Conservation (phyloP, 2,888 invertebrate genomes). For the Trisateles emortualis region DNA sequence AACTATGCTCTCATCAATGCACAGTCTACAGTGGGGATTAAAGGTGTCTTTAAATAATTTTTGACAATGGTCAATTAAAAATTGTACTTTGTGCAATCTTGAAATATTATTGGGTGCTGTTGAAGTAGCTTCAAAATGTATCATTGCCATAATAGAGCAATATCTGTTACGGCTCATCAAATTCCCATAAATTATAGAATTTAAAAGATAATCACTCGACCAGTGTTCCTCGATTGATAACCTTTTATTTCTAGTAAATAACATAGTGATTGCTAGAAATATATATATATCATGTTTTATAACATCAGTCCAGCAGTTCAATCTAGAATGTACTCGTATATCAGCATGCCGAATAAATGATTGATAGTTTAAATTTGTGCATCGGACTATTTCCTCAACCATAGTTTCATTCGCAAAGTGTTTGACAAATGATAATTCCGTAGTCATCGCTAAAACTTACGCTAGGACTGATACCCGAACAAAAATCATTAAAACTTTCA, state of each 20-base stretch:
- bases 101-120: conserved; percentile 1
- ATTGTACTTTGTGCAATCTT: conserved; percentile 25
- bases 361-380: conserved; percentile 14
- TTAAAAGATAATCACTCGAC: conserved; percentile 13
- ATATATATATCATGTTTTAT: conserved; percentile 25
- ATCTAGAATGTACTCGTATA: conserved; percentile 13
- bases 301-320: conserved; percentile 9
- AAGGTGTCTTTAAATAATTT: conserved; percentile 8
- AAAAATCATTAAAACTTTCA: conserved; percentile 9
- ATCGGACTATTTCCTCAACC: conserved; percentile 7
- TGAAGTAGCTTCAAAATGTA: conserved; percentile 6
- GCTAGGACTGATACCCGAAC: conserved; percentile 4
- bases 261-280: conserved; percentile 34
- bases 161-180: conserved; percentile 8
- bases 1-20: no score
- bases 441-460: conserved; percentile 1
- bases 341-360: conserved; percentile 11
- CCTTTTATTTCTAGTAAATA: conserved; percentile 35
- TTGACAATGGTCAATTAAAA: conserved; percentile 32
- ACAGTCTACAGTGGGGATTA: not conserved
- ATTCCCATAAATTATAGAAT: conserved; percentile 4
- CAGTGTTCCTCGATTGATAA: conserved; percentile 38
- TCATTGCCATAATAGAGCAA: conserved; percentile 9
- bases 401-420: conserved; percentile 10
- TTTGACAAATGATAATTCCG: conserved; percentile 9